Percentiles rank a stretch among this genome's conserved stretches.
These are phyloP conservation scores for Oreochromis grahami DNA, from an alignment of 2,797 vertebrate genomes.

Conservation along the genomic window DNA sequence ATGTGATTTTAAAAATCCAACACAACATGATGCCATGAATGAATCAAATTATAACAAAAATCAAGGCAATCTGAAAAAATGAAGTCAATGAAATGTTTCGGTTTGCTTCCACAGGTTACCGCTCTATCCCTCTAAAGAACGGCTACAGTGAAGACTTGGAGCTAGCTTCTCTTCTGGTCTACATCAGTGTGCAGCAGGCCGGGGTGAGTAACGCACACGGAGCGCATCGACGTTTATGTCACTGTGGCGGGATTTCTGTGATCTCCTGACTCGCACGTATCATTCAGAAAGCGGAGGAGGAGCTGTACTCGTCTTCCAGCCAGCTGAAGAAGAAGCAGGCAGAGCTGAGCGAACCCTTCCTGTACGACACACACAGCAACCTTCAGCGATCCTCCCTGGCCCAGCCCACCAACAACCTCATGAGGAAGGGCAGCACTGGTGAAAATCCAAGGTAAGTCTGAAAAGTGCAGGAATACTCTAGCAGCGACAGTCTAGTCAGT, in stretches of 20 bases:
- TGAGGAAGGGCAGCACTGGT: slow-evolving; percentile 78
- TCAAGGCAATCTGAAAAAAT: neutral
- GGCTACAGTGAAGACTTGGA: slow-evolving; percentile 89
- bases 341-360: slow-evolving; percentile 81
- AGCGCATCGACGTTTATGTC: neutral
- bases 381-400: slow-evolving; percentile 58
- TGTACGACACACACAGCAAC: slow-evolving; percentile 85
- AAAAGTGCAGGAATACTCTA: neutral
- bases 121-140: slow-evolving; percentile 92
- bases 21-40: neutral
- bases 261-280: neutral
- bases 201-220: slow-evolving; percentile 74
- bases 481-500: neutral
- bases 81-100: neutral
- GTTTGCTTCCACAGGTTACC: slow-evolving; percentile 78
- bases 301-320: slow-evolving; percentile 89
- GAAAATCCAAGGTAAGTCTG: slow-evolving; percentile 79
- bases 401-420: slow-evolving; percentile 68
- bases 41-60: neutral
- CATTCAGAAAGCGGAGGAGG: slow-evolving; percentile 84
- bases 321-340: slow-evolving; percentile 85
- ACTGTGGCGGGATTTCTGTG: neutral
- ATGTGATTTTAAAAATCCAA: neutral
- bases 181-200: slow-evolving; percentile 83
- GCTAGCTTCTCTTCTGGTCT: slow-evolving; percentile 89